These are phyloP conservation scores for Cnemophilus loriae DNA, from an alignment of 2,113 vertebrate species.

Conservation along the genomic window DNA sequence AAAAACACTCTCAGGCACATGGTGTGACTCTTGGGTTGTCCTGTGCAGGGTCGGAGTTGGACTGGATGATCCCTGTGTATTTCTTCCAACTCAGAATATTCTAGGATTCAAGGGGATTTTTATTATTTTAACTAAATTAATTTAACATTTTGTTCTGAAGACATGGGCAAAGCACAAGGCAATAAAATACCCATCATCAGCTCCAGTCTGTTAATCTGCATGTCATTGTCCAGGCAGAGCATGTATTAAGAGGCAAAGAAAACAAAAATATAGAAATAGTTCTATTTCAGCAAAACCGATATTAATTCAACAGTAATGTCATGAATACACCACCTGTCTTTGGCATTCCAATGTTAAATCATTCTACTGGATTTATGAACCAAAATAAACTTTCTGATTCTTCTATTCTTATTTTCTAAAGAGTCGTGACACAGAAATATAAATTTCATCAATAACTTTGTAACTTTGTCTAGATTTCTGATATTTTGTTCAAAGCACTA, in stretches of 20 bases:
- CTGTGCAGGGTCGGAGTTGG: background rate
- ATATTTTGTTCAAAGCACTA: background rate
- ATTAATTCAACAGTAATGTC: background rate
- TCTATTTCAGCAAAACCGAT: background rate
- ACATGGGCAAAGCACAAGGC: background rate
- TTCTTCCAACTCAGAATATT: background rate
- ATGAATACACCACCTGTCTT: background rate
- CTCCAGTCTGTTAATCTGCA: background rate
- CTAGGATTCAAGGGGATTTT: background rate
- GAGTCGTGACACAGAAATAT: background rate
- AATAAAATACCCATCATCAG: background rate
- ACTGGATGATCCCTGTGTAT: background rate
- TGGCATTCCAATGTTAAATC: background rate
- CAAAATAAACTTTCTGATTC: background rate
- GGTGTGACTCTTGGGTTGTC: too few species aligned
- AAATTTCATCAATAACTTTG: background rate
- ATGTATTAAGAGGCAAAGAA: background rate
- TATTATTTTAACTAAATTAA: background rate
- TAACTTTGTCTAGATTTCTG: background rate
- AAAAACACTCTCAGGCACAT: background rate
- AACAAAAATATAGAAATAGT: background rate
- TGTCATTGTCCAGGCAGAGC: background rate
- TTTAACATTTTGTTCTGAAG: background rate
- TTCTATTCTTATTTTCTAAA: background rate
- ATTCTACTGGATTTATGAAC: background rate